phyloP scores from a whole-genome alignment of 2,888 invertebrate species.

The Polydrusus pterygomalis region DNA sequence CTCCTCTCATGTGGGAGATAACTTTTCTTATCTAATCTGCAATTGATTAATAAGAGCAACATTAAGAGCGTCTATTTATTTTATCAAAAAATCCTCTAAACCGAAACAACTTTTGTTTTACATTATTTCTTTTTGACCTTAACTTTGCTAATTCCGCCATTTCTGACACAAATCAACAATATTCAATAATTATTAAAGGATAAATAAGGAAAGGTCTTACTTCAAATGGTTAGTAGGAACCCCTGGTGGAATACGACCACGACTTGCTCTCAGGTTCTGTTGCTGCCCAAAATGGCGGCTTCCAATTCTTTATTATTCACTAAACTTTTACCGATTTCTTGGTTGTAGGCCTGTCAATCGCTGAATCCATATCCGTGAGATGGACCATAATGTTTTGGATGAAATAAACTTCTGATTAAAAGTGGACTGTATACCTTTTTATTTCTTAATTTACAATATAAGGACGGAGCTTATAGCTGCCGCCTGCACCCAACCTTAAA shows the following conservation, averaged over 20 bases:
- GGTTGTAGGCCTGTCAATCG: too few species aligned
- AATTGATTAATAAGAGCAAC: background rate
- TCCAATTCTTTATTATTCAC: background rate
- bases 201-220: background rate
- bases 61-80: background rate
- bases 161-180: background rate
- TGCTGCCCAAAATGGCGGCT: background rate
- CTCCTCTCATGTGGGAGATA: constrained; percentile 9
- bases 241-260: background rate
- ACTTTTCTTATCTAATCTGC: background rate
- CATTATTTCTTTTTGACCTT: constrained; percentile 7
- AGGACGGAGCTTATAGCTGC: too few species aligned
- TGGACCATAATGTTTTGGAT: too few species aligned
- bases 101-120: too few species aligned
- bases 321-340: too few species aligned
- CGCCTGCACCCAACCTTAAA: too few species aligned
- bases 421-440: too few species aligned
- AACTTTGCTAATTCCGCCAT: constrained; percentile 16
- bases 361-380: too few species aligned
- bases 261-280: background rate
- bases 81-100: too few species aligned
- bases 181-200: background rate
- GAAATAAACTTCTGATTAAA: too few species aligned
- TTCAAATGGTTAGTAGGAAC: background rate
- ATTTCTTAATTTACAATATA: too few species aligned